These are phyloP conservation scores for Cheilosia pagana DNA, from an alignment of 2,888 invertebrate species.

Conservation along the genomic window DNA sequence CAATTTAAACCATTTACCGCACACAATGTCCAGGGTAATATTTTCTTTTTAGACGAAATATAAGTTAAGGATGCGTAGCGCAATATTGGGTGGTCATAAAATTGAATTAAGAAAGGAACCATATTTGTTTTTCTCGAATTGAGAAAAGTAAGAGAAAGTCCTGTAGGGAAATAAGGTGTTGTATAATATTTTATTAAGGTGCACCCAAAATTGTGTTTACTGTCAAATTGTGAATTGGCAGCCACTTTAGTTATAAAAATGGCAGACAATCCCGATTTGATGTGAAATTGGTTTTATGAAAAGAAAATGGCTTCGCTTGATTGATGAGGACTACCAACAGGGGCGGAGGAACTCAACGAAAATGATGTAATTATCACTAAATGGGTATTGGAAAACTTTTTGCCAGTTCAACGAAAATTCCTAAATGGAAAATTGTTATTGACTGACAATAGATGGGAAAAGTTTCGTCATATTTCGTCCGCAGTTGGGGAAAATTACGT, in stretches of 20 bases:
- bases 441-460: slow-evolving; percentile 3
- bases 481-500: no score
- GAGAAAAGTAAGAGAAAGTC: no score
- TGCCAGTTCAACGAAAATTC: background rate
- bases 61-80: background rate
- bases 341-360: background rate
- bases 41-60: background rate
- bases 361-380: slow-evolving; percentile 18
- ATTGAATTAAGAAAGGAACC: background rate
- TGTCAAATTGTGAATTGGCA: no score
- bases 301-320: background rate
- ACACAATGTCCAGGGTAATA: background rate
- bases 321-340: background rate
- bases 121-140: no score
- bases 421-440: background rate
- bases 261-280: no score
- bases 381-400: slow-evolving; percentile 11
- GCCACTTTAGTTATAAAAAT: no score
- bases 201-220: no score
- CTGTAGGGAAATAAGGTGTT: no score
- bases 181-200: no score
- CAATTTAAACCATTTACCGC: slow-evolving; percentile 55
- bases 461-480: background rate
- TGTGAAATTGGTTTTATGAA: no score
- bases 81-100: no score